Evolutionary conservation across 2,797 vertebrate genomes (phyloP).

Genomic region (Danionella dracula): DNA sequence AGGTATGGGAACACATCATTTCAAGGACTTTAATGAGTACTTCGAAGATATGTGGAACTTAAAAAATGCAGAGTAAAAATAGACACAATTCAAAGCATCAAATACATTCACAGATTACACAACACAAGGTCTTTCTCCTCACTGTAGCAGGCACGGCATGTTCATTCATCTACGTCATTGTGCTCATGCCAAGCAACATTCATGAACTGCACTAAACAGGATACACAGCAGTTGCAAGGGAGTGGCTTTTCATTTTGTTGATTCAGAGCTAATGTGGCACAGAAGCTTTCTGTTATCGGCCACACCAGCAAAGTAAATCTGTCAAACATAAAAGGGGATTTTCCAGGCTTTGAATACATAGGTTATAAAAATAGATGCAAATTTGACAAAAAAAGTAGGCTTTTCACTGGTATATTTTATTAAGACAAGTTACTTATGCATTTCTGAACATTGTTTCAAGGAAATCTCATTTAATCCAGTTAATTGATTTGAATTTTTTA

Average conservation of each 20-base stretch:
- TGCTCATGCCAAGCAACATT: conserved; percentile 12
- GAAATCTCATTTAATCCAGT: too few species aligned
- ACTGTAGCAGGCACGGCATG: neutral
- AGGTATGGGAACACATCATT: neutral
- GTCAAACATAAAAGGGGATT: neutral
- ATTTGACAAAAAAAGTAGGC: too few species aligned
- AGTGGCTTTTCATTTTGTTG: conserved; percentile 14
- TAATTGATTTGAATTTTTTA: too few species aligned
- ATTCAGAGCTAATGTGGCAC: conserved; percentile 9
- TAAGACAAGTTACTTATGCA: too few species aligned
- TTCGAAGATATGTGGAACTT: neutral
- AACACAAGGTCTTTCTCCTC: neutral
- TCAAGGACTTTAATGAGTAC: too few species aligned
- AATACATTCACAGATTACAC: neutral
- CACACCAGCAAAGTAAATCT: neutral
- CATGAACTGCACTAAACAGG: conserved; percentile 9
- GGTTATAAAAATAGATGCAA: too few species aligned
- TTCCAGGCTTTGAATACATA: neutral
- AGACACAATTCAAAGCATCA: neutral
- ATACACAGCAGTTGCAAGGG: neutral
- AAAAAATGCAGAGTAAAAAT: neutral
- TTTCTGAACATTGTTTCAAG: too few species aligned
- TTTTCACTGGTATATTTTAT: too few species aligned
- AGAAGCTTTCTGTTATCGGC: neutral
- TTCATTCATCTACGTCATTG: conserved; percentile 19